Base-by-base conservation (phyloP, 2,797 vertebrate species). In the Agapornis canus region DNA sequence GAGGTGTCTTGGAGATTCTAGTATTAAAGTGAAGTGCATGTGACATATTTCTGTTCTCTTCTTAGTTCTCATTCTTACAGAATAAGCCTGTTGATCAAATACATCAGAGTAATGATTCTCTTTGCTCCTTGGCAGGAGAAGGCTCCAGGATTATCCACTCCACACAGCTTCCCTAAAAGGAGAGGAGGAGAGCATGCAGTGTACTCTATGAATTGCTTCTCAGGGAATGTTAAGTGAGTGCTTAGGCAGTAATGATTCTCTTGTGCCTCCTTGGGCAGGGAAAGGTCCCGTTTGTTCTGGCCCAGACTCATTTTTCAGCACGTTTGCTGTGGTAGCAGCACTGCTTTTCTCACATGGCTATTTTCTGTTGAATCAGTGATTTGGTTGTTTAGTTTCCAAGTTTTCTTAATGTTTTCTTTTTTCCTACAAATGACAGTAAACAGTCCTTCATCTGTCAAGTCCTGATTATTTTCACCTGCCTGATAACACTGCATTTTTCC, bases 321-420 rank as follows among this genome's bases (percentile, higher is more conserved):
- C 37, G 0, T 92, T 92, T 92, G 35, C 85, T 60, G 66, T 32
- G n/a, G 56, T 82, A 92, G 75, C 56, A 91, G 35, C 54, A 4
- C 14, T 63, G 32, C 13, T 76, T 91, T 90, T 71, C 68, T 78
- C 82, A 78, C 7, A 42, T 22, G 5, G 14, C 8, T 10, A 0
- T 71, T 86, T 88, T 83, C 64, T 78, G 10, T 77, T 59, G 49
- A 65, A 93, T 94, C 84, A 82, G 72, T 72, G 82, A 86, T 86
- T 51, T 8, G 9, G 42, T 86, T 97, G 95, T 90, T 95, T 90
- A 21, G 6, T 43, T 92, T 97, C 95, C 94, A 96, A 91, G 70
- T 54, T 91, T 60, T 89, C 63, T 75, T 49, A 23, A n/a, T 31
- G 21, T 22, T 66, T 48, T 29, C 4, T 52, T 37, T 65, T 59